Base-by-base conservation (phyloP, 1,140 invertebrate species). In the Pararge aegeria region DNA sequence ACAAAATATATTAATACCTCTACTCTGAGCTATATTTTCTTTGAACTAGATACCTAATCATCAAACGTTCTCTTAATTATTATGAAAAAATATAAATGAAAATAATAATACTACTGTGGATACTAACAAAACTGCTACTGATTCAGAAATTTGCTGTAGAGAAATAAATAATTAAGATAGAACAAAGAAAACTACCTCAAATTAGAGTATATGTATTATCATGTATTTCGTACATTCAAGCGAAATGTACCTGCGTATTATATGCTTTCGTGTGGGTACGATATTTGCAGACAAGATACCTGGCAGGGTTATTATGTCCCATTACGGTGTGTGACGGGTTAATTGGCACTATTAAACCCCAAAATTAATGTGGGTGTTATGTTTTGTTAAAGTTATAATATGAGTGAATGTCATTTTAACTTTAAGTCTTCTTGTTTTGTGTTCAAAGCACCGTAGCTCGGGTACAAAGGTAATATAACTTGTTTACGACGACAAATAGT, bases 341-440 rank as follows among this genome's bases (percentile, higher is more conserved):
- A 66, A 66, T 66, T 54, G 59, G 54, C 29, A 61, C 18, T 51
- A 53, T 55, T 55, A 54, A 57, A 61, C 58, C 55, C 40, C 46
- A 15, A 55, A 66, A 61, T 65, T 57, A 66, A 57, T 66, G 50
- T 40, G 34, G 48, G 53, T 61, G 58, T 61, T 58, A 52, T 57
- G 58, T 66, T 66, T 61, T 66, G 54, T 57, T 57, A 51, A 64
- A 61, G 20, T 56, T 65, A 51, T 63, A 52, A 51, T 63, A 52
- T 40, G 52, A 58, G 55, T 50, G n/a, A 64, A 9, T 52, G 61
- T 63, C 50, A 48, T 59, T 53, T 46, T 51, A 57, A 42, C 48
- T 64, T 60, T 52, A 60, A 42, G 37, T 48, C 49, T 56, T 29
- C 42, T 15, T 42, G 40, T 44, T 44, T 20, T 44, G 15, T 44